Conservation (phyloP, 2,113 vertebrate species). For the Apteryx mantelli region DNA sequence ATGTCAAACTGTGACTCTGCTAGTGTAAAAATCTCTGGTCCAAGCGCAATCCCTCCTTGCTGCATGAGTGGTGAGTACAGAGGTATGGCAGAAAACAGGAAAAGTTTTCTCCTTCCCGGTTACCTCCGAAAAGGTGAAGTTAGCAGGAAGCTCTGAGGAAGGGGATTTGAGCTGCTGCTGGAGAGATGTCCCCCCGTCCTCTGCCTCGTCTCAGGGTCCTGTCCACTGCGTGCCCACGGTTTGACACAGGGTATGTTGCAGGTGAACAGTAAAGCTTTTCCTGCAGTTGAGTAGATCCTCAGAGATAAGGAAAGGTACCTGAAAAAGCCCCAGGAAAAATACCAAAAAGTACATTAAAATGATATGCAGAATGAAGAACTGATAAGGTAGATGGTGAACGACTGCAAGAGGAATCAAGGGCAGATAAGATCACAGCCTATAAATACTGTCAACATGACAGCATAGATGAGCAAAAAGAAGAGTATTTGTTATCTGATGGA, state of each 20-base stretch:
- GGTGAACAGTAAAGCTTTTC: not conserved
- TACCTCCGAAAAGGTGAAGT: not conserved
- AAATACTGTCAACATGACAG: not conserved
- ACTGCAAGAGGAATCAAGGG: not conserved
- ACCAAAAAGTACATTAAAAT: not conserved
- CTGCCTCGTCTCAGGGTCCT: not conserved
- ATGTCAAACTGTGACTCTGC: not conserved
- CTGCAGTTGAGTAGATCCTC: not conserved
- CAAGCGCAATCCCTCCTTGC: not conserved
- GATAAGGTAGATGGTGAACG: not conserved
- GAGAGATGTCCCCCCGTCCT: not conserved
- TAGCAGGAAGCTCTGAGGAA: not conserved
- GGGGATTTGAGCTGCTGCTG: not conserved
- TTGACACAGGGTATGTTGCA: not conserved
- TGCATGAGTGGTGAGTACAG: not conserved
- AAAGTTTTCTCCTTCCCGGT: not conserved
- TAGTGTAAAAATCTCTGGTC: not conserved
- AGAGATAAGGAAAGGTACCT: not conserved
- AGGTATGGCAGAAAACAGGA: not conserved
- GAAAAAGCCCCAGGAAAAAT: slow-evolving; percentile 30
- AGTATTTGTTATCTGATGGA: slow-evolving; percentile 1
- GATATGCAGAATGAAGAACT: not conserved
- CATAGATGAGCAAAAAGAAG: not conserved
- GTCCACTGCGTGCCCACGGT: fast-evolving
- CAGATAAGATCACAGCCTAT: not conserved